Conservation (phyloP, 2,888 invertebrate species). For the Teinopalpus imperialis region DNA sequence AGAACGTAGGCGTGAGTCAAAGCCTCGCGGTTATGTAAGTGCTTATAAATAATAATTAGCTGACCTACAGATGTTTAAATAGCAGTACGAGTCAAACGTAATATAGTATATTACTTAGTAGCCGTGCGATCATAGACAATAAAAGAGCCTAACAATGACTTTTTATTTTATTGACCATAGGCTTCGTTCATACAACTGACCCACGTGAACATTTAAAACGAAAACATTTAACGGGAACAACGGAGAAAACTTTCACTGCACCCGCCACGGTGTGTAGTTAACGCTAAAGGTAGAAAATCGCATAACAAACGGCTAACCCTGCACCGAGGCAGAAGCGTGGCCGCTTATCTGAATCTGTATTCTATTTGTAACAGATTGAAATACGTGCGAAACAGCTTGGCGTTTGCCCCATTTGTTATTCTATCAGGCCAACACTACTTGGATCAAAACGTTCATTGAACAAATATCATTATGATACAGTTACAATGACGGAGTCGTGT, state of each 20-base stretch:
- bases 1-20: too few relatives aligned
- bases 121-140: too few relatives aligned
- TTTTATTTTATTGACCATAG: too few relatives aligned
- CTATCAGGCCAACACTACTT: conserved; percentile 40
- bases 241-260: not conserved
- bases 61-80: too few relatives aligned
- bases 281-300: not conserved
- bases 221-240: not conserved
- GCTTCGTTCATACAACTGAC: too few relatives aligned
- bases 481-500: conserved; percentile 29
- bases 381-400: conserved; percentile 49
- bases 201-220: not conserved
- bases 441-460: conserved; percentile 35
- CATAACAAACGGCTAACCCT: conserved; percentile 1
- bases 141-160: too few relatives aligned
- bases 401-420: conserved; percentile 49
- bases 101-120: too few relatives aligned
- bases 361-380: conserved; percentile 46
- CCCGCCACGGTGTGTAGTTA: not conserved
- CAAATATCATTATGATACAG: conserved; percentile 38
- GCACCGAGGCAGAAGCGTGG: conserved; percentile 42
- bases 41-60: too few relatives aligned
- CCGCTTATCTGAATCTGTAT: conserved; percentile 38
- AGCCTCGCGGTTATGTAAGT: too few relatives aligned
- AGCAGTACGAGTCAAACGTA: too few relatives aligned